Evolutionary conservation across 2,113 vertebrate genomes (phyloP).

Genomic region (Trichomycterus rosablanca): DNA sequence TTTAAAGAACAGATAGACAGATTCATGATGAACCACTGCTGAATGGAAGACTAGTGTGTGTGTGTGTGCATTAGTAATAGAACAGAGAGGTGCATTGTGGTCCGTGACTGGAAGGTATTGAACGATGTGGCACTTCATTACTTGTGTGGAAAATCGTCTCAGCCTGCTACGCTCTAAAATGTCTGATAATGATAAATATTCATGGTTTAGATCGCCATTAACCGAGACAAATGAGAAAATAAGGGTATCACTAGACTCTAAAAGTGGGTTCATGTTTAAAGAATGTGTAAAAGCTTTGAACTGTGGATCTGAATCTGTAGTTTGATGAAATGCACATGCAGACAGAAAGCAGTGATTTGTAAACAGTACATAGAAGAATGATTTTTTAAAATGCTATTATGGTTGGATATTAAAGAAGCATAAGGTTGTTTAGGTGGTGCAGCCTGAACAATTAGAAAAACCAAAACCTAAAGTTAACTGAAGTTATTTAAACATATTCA

Average conservation of each 20-base stretch:
- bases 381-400: too few relatives aligned
- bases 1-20: conserved; percentile 2
- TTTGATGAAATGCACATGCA: too few relatives aligned
- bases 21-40: conserved; percentile 3
- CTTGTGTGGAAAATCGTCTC: neutral
- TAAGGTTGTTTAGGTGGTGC: too few relatives aligned
- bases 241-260: neutral
- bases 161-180: neutral
- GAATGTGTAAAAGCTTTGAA: too few relatives aligned
- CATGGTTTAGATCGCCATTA: conserved; percentile 25
- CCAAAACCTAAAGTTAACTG: too few relatives aligned
- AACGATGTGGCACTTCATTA: conserved; percentile 8
- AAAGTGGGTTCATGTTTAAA: neutral
- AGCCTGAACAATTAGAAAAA: too few relatives aligned
- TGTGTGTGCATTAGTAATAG: neutral
- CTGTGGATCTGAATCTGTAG: too few relatives aligned
- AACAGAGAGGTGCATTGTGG: conserved; percentile 10
- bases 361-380: too few relatives aligned
- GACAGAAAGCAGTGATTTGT: too few relatives aligned
- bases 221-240: conserved; percentile 14
- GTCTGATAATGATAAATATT: conserved; percentile 31
- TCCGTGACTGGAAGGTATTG: conserved; percentile 10
- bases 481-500: too few relatives aligned
- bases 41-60: conserved; percentile 16
- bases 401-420: too few relatives aligned